phyloP scores from a whole-genome alignment of 2,797 vertebrate species.

The Phylloscopus collybita region DNA sequence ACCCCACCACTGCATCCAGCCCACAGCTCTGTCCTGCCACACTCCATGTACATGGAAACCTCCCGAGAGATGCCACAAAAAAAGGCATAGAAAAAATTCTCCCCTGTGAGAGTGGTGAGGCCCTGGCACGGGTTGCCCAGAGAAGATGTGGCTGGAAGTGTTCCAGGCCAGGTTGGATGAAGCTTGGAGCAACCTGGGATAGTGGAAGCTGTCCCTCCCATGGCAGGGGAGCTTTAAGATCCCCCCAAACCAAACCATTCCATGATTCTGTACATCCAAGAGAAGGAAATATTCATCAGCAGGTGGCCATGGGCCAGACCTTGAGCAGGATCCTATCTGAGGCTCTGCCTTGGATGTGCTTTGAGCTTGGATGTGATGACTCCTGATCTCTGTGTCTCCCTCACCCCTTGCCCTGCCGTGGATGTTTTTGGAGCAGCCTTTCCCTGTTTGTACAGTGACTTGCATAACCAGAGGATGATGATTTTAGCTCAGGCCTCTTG shows the following conservation, averaged over 20 bases:
- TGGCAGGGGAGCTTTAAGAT: neutral
- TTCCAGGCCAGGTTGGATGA: fast-evolving
- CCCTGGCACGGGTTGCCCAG: neutral
- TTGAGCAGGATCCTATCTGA: neutral
- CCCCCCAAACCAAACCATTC: neutral
- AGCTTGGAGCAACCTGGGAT: neutral
- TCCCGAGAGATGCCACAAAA: neutral
- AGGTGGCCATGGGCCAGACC: neutral
- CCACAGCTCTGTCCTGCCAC: neutral
- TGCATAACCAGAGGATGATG: slow-evolving; percentile 3
- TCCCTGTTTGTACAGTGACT: slow-evolving; percentile 23
- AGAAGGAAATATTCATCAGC: neutral
- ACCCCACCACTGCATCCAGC: neutral
- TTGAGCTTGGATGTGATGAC: neutral
- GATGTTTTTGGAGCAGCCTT: slow-evolving; percentile 15
- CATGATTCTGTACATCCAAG: neutral
- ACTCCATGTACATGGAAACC: fast-evolving
- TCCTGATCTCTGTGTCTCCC: neutral
- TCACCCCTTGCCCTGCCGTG: neutral
- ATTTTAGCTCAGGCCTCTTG: neutral
- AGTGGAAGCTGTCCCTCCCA: neutral
- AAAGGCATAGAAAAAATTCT: neutral
- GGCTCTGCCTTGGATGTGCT: neutral
- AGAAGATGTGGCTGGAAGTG: neutral
- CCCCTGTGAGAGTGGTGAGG: fast-evolving